These are phyloP conservation scores for Gymnodraco acuticeps DNA, from an alignment of 2,797 vertebrate species.

Conservation along the genomic window DNA sequence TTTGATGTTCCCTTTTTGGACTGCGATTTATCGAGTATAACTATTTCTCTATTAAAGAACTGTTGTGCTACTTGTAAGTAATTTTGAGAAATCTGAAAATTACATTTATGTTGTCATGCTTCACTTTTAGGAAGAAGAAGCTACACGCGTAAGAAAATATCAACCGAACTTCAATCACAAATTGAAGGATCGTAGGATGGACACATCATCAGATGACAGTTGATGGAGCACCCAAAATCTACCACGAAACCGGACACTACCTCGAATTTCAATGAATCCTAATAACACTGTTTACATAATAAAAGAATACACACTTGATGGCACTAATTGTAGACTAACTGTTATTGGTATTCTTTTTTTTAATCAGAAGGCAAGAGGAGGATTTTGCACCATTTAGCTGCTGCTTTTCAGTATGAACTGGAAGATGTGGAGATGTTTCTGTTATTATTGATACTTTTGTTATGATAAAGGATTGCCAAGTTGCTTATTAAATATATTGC, in stretches of 20 bases:
- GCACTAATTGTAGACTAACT: neutral
- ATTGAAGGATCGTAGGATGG: slow-evolving; percentile 5
- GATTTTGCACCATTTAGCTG: neutral
- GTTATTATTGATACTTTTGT: neutral
- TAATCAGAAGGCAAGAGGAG: neutral
- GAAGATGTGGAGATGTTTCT: neutral
- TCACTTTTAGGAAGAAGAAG: slow-evolving; percentile 66
- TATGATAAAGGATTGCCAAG: neutral
- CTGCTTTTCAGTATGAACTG: neutral
- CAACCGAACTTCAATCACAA: slow-evolving; percentile 21
- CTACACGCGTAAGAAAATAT: slow-evolving; percentile 29
- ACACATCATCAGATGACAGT: slow-evolving; percentile 14
- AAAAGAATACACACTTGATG: neutral
- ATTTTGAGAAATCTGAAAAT: neutral
- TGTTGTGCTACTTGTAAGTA: neutral
- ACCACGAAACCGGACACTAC: slow-evolving; percentile 17
- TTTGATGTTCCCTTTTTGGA: neutral
- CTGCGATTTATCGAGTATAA: neutral
- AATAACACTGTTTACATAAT: neutral
- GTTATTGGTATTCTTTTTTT: neutral
- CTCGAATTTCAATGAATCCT: slow-evolving; percentile 1
- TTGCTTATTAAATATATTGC: neutral
- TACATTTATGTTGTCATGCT: slow-evolving; percentile 4
- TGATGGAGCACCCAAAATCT: neutral
- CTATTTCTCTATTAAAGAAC: neutral